A percentile compares a stretch with the other conserved stretches of the same genome.
phyloP scores from a whole-genome alignment of 2,888 invertebrate genomes.

The Dinocampus coccinellae region DNA sequence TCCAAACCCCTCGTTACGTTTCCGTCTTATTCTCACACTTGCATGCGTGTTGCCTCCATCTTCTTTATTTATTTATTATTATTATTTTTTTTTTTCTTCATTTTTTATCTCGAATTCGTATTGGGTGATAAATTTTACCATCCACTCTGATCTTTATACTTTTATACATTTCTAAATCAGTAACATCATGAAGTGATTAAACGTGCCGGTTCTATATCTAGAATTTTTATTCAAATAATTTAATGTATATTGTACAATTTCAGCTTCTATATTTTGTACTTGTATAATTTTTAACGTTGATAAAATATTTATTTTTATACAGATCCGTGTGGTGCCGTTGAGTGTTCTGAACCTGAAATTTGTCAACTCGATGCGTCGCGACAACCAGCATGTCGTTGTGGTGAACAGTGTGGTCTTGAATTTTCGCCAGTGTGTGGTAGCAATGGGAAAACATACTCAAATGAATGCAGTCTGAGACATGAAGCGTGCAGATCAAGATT shows the following conservation, averaged over 20 bases:
- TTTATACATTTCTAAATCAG: too few relatives aligned
- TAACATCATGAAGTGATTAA: too few relatives aligned
- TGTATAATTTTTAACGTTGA: background rate
- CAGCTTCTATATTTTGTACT: background rate
- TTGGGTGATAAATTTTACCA: too few relatives aligned
- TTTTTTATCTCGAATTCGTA: too few relatives aligned
- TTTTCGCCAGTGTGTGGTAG: conserved; percentile 83
- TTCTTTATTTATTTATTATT: background rate
- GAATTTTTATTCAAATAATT: too few relatives aligned
- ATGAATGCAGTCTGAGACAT: conserved; percentile 84
- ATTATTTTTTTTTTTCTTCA: background rate
- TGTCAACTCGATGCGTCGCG: conserved; percentile 86
- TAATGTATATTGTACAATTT: too few relatives aligned
- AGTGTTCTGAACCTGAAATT: conserved; percentile 83
- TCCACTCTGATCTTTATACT: too few relatives aligned
- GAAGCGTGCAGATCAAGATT: conserved; percentile 84
- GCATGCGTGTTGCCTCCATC: background rate
- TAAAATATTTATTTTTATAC: conserved; percentile 60
- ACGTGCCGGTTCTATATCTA: too few relatives aligned
- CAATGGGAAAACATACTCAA: conserved; percentile 84
- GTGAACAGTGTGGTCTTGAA: conserved; percentile 82
- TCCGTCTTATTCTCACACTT: conserved; percentile 20
- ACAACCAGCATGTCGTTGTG: conserved; percentile 84
- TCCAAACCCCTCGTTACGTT: conserved; percentile 23
- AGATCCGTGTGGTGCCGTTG: conserved; percentile 88